Percentiles rank a stretch among this genome's conserved stretches.
Conservation (phyloP, 2,797 vertebrate genomes). For the Linurgus olivaceus region DNA sequence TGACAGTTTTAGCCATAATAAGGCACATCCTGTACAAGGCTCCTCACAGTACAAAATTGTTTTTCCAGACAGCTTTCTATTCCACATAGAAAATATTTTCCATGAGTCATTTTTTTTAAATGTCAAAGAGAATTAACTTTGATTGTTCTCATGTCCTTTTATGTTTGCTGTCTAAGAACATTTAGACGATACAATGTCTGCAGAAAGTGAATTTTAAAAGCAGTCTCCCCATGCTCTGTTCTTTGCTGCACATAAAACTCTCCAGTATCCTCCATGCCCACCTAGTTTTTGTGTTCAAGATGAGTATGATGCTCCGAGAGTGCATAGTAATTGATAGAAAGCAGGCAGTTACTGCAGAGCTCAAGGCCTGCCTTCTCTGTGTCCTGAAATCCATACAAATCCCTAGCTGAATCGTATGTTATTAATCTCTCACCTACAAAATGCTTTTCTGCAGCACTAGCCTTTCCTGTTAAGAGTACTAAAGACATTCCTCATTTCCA, state of each 20-base stretch:
- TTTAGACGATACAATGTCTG: not conserved
- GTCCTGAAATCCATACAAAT: not conserved
- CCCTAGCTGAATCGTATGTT: not conserved
- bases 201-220: constrained; percentile 19
- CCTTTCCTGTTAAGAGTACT: not conserved
- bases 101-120: not conserved
- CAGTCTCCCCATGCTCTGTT: not conserved
- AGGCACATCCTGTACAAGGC: not conserved
- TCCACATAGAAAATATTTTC: constrained; percentile 40
- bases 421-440: not conserved
- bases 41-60: not conserved
- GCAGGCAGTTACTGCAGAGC: not conserved
- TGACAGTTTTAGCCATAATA: not conserved
- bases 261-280: not conserved
- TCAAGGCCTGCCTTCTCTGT: not conserved
- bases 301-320: not conserved
- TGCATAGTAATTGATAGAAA: not conserved
- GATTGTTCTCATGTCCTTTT: not conserved
- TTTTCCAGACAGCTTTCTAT: constrained; percentile 37
- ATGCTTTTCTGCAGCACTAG: not conserved
- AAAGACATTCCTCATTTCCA: not conserved
- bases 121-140: constrained; percentile 9
- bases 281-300: not conserved
- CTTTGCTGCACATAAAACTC: not conserved
- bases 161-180: constrained; percentile 28